Evolutionary conservation across 2,113 vertebrate species (phyloP).

Genomic region (Castor canadensis): DNA sequence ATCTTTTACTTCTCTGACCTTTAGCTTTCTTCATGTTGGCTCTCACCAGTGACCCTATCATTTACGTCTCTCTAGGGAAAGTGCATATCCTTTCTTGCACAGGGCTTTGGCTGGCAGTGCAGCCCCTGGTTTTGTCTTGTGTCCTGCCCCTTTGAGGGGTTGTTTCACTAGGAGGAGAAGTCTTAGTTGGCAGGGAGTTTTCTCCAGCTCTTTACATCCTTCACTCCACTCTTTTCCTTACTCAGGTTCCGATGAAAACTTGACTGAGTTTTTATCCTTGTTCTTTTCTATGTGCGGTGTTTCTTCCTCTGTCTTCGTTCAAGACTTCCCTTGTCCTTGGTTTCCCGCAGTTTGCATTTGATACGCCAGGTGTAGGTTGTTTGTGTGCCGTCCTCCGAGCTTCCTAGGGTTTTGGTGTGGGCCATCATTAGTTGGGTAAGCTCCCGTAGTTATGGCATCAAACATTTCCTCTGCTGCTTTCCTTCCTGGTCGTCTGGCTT

Average conservation of each 20-base stretch:
- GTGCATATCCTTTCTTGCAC: background rate
- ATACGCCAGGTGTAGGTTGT: background rate
- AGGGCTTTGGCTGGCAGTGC: fast-evolving
- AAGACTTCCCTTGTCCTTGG: background rate
- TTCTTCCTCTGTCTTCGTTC: background rate
- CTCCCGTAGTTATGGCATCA: background rate
- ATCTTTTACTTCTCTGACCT: background rate
- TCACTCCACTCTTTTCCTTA: background rate
- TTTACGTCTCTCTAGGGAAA: background rate
- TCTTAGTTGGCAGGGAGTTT: too few relatives aligned
- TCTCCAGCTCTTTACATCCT: background rate
- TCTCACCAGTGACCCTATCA: background rate
- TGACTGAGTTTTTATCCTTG: background rate
- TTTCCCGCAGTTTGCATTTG: background rate
- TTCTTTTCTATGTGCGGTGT: too few relatives aligned
- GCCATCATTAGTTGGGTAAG: background rate
- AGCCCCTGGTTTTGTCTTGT: background rate
- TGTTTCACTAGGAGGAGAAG: too few relatives aligned
- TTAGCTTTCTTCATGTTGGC: background rate
- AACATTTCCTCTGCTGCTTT: background rate
- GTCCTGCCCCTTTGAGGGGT: background rate
- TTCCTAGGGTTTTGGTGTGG: background rate
- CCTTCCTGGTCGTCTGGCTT: background rate
- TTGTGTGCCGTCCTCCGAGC: background rate
- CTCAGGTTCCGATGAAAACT: background rate